A percentile compares a stretch with the other conserved stretches of the same genome.
These are phyloP conservation scores for Saguinus imperator DNA, from an alignment of 2,113 vertebrate species.

Conservation along the genomic window DNA sequence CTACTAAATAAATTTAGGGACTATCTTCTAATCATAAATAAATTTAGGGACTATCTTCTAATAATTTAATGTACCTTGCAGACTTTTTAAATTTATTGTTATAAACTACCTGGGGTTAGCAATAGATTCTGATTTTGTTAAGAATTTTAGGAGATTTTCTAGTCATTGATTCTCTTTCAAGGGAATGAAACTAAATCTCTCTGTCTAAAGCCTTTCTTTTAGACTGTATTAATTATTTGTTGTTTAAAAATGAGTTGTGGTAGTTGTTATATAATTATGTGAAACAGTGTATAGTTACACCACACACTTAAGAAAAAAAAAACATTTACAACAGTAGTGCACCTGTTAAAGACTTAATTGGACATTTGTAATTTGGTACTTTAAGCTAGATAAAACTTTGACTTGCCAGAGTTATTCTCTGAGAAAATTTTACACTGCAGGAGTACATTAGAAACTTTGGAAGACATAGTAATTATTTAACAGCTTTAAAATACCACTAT, in stretches of 20 bases:
- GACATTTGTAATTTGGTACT: constrained; percentile 32
- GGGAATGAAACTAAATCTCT: constrained; percentile 39
- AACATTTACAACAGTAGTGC: background rate
- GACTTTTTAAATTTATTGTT: background rate
- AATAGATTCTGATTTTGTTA: background rate
- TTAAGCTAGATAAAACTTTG: constrained; percentile 65
- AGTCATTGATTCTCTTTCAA: background rate
- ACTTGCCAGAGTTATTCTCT: constrained; percentile 43
- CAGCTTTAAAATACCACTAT: constrained; percentile 15
- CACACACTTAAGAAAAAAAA: background rate
- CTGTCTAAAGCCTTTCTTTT: background rate
- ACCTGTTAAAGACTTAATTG: constrained; percentile 54
- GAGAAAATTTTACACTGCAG: background rate
- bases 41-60: too few relatives aligned
- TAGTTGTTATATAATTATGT: constrained; percentile 42
- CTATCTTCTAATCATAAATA: constrained; percentile 33
- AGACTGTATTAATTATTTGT: constrained; percentile 42
- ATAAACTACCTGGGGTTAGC: background rate
- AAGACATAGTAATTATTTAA: constrained; percentile 31
- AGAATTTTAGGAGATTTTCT: background rate
- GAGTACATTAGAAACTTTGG: constrained; percentile 39
- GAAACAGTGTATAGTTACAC: constrained; percentile 9
- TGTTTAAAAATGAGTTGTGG: constrained; percentile 55
- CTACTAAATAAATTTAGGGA: background rate
- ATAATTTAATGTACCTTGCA: background rate